These are phyloP conservation scores for Papilio machaon DNA, from an alignment of 1,140 invertebrate genomes.

Conservation along the genomic window DNA sequence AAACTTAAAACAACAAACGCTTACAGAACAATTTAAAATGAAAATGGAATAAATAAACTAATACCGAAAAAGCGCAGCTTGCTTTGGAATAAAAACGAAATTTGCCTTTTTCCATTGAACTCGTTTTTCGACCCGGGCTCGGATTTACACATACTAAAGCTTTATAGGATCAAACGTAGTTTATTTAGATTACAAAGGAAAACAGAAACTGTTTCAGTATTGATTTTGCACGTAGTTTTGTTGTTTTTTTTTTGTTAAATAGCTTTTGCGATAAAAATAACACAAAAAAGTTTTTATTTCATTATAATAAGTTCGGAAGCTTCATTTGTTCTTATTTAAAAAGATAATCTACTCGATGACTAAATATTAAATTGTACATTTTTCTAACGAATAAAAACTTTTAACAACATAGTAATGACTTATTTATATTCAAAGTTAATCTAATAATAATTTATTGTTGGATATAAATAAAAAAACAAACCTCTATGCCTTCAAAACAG, in stretches of 20 bases:
- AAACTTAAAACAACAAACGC: background rate
- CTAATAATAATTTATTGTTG: too few species aligned
- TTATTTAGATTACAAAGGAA: slow-evolving; percentile 19
- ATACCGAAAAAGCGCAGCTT: background rate
- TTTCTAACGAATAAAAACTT: too few species aligned
- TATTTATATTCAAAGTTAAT: too few species aligned
- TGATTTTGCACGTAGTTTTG: background rate
- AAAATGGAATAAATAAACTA: background rate
- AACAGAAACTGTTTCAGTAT: background rate
- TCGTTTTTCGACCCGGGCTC: background rate
- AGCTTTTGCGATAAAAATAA: background rate
- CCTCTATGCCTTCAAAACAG: too few species aligned
- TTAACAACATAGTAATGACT: too few species aligned
- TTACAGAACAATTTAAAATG: background rate
- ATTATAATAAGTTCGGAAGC: too few species aligned
- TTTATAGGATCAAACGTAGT: background rate
- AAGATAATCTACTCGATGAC: too few species aligned
- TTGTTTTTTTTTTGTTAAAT: background rate
- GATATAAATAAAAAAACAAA: too few species aligned
- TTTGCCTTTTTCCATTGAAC: background rate
- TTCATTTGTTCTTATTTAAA: too few species aligned
- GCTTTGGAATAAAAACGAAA: background rate
- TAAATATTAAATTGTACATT: too few species aligned
- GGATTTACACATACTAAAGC: slow-evolving; percentile 3
- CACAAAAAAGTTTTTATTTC: background rate